A percentile compares a stretch with the other conserved stretches of the same genome.
phyloP scores from a whole-genome alignment of 2,797 vertebrate genomes.

The Peromyscus eremicus region DNA sequence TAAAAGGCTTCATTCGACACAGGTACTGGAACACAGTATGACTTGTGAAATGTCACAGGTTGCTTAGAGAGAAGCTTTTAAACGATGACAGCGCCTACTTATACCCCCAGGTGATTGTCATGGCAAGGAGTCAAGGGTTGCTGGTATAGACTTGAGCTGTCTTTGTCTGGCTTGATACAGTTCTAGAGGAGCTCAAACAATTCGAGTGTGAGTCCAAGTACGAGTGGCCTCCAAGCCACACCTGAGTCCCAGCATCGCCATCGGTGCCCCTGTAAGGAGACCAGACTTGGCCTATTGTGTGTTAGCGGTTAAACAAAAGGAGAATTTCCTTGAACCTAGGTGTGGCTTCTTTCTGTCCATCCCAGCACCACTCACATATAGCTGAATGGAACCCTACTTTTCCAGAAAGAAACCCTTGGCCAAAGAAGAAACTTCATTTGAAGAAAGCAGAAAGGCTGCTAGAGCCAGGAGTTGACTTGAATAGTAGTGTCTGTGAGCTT shows the following conservation, averaged over 20 bases:
- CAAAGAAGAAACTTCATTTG: slow-evolving; percentile 21
- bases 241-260: background rate
- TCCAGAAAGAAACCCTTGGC: background rate
- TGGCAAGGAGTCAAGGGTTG: background rate
- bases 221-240: background rate
- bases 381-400: background rate
- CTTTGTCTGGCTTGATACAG: background rate
- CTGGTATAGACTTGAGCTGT: too few relatives aligned
- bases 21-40: background rate
- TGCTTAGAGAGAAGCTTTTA: background rate
- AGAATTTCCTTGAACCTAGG: background rate
- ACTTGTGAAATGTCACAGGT: background rate
- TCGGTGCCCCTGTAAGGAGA: background rate
- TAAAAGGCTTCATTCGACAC: background rate
- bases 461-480: background rate
- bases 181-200: background rate
- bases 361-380: background rate
- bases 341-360: background rate
- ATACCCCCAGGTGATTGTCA: background rate
- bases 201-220: background rate
- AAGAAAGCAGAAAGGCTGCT: background rate
- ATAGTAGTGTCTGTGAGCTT: background rate
- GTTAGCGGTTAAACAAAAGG: slow-evolving; percentile 5
- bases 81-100: background rate
- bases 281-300: background rate